Percentiles rank a stretch among this genome's conserved stretches.
These are phyloP conservation scores for Catharus fuscescens DNA, from an alignment of 2,113 vertebrate species.

Conservation along the genomic window DNA sequence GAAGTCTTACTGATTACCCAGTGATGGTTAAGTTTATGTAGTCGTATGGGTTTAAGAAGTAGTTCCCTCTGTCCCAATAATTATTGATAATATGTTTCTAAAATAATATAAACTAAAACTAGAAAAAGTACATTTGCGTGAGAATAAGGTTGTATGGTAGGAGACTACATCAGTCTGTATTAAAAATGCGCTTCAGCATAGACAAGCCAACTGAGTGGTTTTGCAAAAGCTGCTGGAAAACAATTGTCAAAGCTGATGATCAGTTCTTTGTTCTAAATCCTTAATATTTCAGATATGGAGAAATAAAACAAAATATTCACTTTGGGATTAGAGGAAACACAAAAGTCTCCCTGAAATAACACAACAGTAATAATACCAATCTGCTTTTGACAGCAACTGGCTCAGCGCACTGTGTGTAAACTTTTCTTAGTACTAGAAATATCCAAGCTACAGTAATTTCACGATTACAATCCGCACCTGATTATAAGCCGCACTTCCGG, in stretches of 20 bases:
- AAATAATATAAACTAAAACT: not conserved
- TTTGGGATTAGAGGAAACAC: not conserved
- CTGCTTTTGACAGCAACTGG: not conserved
- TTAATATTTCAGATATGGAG: not conserved
- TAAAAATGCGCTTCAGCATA: not conserved
- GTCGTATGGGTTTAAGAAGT: not conserved
- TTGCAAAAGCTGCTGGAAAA: not conserved
- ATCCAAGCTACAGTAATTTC: not conserved
- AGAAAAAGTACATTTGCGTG: not conserved
- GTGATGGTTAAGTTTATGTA: not conserved
- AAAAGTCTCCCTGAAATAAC: not conserved
- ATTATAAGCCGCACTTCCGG: too few relatives aligned
- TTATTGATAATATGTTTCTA: not conserved
- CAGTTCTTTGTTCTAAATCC: not conserved
- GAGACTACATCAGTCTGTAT: not conserved
- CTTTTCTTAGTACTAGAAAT: not conserved
- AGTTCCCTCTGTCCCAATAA: not conserved
- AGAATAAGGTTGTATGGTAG: not conserved
- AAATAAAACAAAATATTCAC: not conserved
- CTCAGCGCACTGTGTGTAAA: not conserved
- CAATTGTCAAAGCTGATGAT: not conserved
- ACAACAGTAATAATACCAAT: not conserved
- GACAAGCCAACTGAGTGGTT: not conserved
- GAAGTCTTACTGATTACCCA: not conserved
- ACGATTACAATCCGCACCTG: too few relatives aligned